A percentile compares a stretch with the other conserved stretches of the same genome.
phyloP scores from a whole-genome alignment of 1,140 invertebrate genomes.

The Drosophila serrata region DNA sequence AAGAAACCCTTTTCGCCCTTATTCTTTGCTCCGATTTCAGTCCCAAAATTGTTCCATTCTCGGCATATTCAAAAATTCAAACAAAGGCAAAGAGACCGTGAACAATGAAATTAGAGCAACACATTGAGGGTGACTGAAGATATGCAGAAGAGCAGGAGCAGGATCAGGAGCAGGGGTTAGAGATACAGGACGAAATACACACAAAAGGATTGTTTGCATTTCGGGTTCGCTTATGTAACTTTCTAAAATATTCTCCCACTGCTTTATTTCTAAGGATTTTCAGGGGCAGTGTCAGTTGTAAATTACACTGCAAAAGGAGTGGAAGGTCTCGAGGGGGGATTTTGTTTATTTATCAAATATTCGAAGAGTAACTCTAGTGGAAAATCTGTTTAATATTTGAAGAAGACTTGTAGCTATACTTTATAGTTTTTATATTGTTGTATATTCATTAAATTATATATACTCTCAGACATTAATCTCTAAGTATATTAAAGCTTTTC shows the following conservation, averaged over 20 bases:
- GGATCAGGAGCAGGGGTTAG: slow-evolving; percentile 5
- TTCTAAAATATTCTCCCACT: slow-evolving; percentile 56
- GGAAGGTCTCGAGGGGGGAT: slow-evolving; percentile 2
- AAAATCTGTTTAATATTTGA: too few relatives aligned
- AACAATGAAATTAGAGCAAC: slow-evolving; percentile 82
- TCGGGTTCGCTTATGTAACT: slow-evolving; percentile 63
- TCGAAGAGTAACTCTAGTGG: background rate
- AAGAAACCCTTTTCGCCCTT: slow-evolving; percentile 58
- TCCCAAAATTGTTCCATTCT: slow-evolving; percentile 30
- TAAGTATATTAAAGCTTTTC: background rate
- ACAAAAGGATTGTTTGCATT: slow-evolving; percentile 72
- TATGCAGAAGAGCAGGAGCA: slow-evolving; percentile 27
- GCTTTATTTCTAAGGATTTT: background rate
- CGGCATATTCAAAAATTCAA: slow-evolving; percentile 73
- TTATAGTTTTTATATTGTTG: too few relatives aligned
- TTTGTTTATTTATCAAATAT: background rate
- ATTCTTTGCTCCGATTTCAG: slow-evolving; percentile 6
- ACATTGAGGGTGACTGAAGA: slow-evolving; percentile 66
- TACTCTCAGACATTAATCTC: too few relatives aligned
- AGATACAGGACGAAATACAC: slow-evolving; percentile 15
- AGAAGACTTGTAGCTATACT: too few relatives aligned
- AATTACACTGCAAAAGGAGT: slow-evolving; percentile 10
- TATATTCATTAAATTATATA: too few relatives aligned
- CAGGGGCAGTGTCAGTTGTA: slow-evolving; percentile 24
- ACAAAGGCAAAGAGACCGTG: slow-evolving; percentile 78